Base-by-base conservation (phyloP, 2,888 invertebrate species). In the Empis livida region DNA sequence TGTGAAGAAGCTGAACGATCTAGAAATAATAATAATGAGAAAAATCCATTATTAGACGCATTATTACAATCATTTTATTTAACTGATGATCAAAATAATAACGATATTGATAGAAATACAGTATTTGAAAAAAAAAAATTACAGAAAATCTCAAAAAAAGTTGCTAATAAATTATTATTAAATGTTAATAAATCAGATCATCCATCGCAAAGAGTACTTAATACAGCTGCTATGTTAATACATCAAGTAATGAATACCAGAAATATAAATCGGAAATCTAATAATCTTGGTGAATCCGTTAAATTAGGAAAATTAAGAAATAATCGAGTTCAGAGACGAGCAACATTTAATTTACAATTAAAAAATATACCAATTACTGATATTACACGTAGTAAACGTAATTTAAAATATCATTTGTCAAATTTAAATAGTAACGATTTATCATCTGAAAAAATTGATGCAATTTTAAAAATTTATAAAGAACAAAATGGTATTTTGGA, bases 141-240 rank as follows among this genome's bases (percentile, higher is more conserved):
- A 42, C 44, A 27, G 17, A 46, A 42, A 35, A 30, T 5, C 37
- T 40, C 32, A 44, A 43, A 17, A 32, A 43, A 23, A 40, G 38
- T 35, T 16, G 15, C 40, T 14, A 13, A 23, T 15, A 48, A 46
- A 15, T 43, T 51, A 6, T 27, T 27, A 5, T 40, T 52, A 14
- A 27, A 45, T 14, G 42, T 51, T 14, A 47, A 48, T 23, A 44
- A 50, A 41, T 31, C 46, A 23, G 49, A 49, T 35, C 46, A 49
- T 43, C 51, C 51, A n/a, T 50, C 51, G 11, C 51, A 54, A 20
- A 47, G 48, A 38, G 20, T 54, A 20, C 23, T 54, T 2, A 54
- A 52, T 15, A 47, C 51, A 32, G 49, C 48, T 2, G 54, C 52
- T 2, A 45, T 48, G 14, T 44, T 54, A 39, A 49, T 54, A 5